These are phyloP conservation scores for Phallusia fumigata DNA, from an alignment of 23 tunicate species.

Conservation along the genomic window DNA sequence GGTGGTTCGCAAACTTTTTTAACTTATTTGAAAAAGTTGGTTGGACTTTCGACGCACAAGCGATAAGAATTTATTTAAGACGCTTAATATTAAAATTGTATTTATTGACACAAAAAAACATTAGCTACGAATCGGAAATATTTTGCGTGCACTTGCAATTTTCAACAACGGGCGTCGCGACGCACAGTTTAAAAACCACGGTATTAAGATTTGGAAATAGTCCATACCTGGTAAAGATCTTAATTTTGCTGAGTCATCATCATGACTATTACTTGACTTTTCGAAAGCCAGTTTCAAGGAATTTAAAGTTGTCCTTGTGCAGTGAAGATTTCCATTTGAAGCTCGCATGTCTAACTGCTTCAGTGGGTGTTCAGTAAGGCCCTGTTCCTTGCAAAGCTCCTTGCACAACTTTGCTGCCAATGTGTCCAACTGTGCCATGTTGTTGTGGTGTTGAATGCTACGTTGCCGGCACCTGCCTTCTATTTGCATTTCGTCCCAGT, in stretches of 20 bases:
- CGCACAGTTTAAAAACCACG: no score
- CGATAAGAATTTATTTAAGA: no score
- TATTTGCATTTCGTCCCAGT: neutral
- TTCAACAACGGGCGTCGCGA: no score
- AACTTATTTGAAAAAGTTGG: no score
- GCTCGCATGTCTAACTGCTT: conserved; percentile 20
- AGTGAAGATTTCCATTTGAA: conserved; percentile 19
- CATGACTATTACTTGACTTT: neutral
- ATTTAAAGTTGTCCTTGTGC: conserved; percentile 36
- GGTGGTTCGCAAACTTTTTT: no score
- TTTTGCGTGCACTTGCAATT: no score
- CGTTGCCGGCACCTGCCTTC: neutral
- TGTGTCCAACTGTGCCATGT: neutral
- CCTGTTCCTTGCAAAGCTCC: neutral
- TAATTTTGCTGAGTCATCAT: neutral
- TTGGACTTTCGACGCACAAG: no score
- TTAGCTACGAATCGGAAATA: no score
- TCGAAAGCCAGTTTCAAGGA: conserved; percentile 26
- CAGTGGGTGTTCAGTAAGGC: neutral
- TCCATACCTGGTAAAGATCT: no score
- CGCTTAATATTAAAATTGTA: no score
- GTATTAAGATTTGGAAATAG: no score
- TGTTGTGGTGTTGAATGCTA: conserved; percentile 9
- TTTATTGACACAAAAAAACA: no score
- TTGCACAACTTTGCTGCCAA: neutral